Base-by-base conservation (phyloP, 2,113 vertebrate genomes). In the Istiophorus platypterus region DNA sequence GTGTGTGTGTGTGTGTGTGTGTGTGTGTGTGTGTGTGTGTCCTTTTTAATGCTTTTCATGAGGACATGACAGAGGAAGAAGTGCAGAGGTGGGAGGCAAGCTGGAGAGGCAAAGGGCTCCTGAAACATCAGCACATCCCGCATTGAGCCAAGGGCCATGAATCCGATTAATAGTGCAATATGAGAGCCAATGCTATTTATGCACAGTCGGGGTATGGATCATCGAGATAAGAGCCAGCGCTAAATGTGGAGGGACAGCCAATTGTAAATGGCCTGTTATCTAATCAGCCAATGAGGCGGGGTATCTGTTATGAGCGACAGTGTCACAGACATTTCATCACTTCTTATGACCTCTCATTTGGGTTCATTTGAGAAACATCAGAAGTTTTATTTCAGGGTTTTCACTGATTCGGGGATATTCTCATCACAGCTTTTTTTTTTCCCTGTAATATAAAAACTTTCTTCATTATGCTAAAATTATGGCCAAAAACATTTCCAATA, bases 121-220 rank as follows among this genome's bases (percentile, higher is more conserved):
- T 15, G 78, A 73, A 85, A 77, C 57, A 74, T 31, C 26, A 65
- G 39, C 63, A 80, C 63, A 68, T 69, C 71, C 67, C 7, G 4
- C 61, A 69, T 56, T 61, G 57, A 88, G 79, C 81, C 84, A 83
- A 75, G 80, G 89, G 81, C 87, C 85, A 92, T 89, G 72, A 91
- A 92, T 90, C 78, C 31, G 72, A 91, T 92, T 92, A 92, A 91
- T 90, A 80, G 80, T 58, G 87, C 76, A 86, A 90, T 85, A 79
- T 88, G 88, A 87, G 57, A 57, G 75, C 80, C 88, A 84, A 91
- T 76, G 82, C 71, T 77, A 80, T 83, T 87, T 77, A 73, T 78
- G 76, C 82, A 81, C 74, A 62, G 71, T 71, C 26, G 8, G 65
- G 65, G 69, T 82, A 68, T 88, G 90, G 84, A 90, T 92, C 89